phyloP scores from a whole-genome alignment of 2,888 invertebrate species.

The Nemotelus pantherinus region DNA sequence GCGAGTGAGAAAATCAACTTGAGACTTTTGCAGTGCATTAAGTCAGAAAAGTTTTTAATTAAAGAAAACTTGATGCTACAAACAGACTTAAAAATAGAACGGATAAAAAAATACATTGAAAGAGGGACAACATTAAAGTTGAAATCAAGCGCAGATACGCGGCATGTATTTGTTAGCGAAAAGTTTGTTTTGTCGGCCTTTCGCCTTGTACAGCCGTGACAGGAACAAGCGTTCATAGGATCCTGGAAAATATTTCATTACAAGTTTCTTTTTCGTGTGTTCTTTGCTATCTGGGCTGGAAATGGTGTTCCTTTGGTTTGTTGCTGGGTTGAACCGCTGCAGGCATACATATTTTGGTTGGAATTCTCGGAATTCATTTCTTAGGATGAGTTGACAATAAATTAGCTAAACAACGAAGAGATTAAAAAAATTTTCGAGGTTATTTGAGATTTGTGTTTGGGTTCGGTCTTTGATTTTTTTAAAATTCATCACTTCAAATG shows the following conservation, averaged over 20 bases:
- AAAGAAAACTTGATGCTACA: slow-evolving; percentile 4
- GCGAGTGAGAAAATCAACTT: slow-evolving; percentile 29
- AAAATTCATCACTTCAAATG: too few relatives aligned
- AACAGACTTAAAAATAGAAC: too few relatives aligned
- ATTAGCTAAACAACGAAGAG: slow-evolving; percentile 6
- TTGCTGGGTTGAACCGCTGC: too few relatives aligned
- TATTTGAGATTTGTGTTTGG: slow-evolving; percentile 3
- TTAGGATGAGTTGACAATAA: slow-evolving; percentile 15
- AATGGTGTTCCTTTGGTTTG: not conserved
- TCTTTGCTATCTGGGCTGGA: not conserved
- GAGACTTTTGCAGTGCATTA: slow-evolving; percentile 20
- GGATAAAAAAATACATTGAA: not conserved
- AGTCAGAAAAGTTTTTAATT: slow-evolving; percentile 41
- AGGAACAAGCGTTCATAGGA: not conserved
- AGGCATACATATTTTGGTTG: not conserved
- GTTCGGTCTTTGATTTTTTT: too few relatives aligned
- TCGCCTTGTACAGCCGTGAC: not conserved
- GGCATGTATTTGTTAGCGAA: too few relatives aligned
- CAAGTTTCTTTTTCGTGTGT: slow-evolving; percentile 6
- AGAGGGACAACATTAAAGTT: not conserved
- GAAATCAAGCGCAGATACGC: too few relatives aligned
- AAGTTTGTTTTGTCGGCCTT: too few relatives aligned
- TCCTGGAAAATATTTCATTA: slow-evolving; percentile 5
- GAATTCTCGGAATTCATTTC: slow-evolving; percentile 12
- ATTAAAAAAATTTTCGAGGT: slow-evolving; percentile 18